A percentile compares a stretch with the other conserved stretches of the same genome.
phyloP scores from a whole-genome alignment of 2,888 invertebrate species.

The Catotricha subobsoleta region DNA sequence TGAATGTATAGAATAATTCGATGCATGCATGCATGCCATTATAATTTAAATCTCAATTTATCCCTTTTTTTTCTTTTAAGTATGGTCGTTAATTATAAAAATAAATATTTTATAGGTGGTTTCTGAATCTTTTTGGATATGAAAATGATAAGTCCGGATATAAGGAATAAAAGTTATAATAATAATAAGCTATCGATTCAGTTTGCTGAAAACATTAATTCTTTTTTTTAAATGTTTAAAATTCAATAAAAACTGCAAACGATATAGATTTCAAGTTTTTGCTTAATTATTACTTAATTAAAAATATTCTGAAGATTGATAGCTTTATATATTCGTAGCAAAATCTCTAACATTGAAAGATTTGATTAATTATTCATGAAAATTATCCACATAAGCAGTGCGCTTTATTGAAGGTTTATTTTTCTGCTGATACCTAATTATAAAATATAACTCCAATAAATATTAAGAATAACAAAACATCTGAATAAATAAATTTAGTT shows the following conservation, averaged over 20 bases:
- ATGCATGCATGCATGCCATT: not conserved
- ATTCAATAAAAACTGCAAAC: not conserved
- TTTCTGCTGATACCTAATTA: too few relatives aligned
- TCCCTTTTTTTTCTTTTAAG: not conserved
- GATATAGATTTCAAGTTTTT: not conserved
- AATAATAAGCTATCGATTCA: not conserved
- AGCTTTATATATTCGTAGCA: too few relatives aligned
- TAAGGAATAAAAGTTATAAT: not conserved
- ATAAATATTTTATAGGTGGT: not conserved
- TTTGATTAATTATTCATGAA: too few relatives aligned
- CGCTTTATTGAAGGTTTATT: too few relatives aligned
- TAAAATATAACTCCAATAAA: too few relatives aligned
- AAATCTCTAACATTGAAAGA: too few relatives aligned
- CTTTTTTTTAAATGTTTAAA: not conserved
- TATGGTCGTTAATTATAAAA: not conserved
- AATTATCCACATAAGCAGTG: too few relatives aligned
- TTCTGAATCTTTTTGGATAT: conserved; percentile 2
- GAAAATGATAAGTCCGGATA: too few relatives aligned
- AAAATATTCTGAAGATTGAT: not conserved
- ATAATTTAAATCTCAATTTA: not conserved
- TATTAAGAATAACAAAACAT: too few relatives aligned
- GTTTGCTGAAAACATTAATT: not conserved
- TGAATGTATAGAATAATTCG: not conserved
- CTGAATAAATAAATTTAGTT: too few relatives aligned
- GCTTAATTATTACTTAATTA: not conserved